Evolutionary conservation across 2,797 vertebrate genomes (phyloP).

Genomic region (Melanitta fusca): DNA sequence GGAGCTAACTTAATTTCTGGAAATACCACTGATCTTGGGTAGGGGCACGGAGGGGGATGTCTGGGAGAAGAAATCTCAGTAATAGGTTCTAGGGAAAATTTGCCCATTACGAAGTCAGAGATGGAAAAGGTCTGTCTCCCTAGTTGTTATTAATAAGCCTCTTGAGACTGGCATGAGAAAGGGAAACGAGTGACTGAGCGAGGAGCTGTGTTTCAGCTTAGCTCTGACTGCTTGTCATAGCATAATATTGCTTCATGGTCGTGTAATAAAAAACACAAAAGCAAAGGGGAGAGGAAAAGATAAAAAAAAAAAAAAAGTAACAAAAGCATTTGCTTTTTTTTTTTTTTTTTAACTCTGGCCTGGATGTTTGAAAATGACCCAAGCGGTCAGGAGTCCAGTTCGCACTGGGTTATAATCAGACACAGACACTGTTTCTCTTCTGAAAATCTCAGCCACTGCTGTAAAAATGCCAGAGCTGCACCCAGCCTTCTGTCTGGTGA

Average conservation of each 20-base stretch:
- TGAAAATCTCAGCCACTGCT: neutral
- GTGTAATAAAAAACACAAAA: neutral
- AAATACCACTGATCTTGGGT: constrained; percentile 33
- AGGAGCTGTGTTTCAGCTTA: neutral
- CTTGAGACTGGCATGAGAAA: neutral
- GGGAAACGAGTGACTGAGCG: constrained; percentile 4
- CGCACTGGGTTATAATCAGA: neutral
- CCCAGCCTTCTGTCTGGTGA: neutral
- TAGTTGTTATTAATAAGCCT: constrained; percentile 22
- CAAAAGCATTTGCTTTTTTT: no score
- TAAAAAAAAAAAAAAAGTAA: neutral
- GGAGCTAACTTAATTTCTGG: constrained; percentile 56
- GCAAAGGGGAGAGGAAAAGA: neutral
- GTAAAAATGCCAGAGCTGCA: neutral
- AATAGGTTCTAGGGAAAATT: neutral
- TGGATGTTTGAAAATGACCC: neutral
- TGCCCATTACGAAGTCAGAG: neutral
- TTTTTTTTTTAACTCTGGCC: no score
- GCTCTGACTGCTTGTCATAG: neutral
- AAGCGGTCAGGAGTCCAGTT: neutral
- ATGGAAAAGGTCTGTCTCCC: neutral
- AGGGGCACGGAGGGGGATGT: neutral
- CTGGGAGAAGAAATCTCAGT: neutral
- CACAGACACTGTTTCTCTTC: neutral
- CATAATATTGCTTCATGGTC: neutral